Base-by-base conservation (phyloP, 2,888 invertebrate genomes). In the Ophion ventricosus region DNA sequence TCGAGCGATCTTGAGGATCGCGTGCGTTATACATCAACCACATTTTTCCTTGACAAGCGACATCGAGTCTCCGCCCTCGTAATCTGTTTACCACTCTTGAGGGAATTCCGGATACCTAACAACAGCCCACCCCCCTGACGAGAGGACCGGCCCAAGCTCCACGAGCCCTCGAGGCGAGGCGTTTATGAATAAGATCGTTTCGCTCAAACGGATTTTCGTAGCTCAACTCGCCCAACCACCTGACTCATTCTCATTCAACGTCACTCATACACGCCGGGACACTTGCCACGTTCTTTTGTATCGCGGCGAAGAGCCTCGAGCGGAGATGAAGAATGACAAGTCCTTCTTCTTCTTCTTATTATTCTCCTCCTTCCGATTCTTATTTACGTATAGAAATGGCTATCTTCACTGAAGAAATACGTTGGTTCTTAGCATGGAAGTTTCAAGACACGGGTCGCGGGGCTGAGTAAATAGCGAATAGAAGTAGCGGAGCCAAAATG, bases 31-130 rank as follows among this genome's bases (percentile, higher is more conserved):
- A 64, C 74, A 29, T 69, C 82, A 57, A 49, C 57, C 49, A 70
- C 67, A 59, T 57, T 64, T 63, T 79, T 78, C 82, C 81, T 81
- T 63, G 63, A 49, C 66, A 67, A 74, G 54, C 72, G 23, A 66
- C 79, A 29, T 70, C 80, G 76, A 83, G 77, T 85, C 83, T 63
- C 78, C 87, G 82, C 79, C 87, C 87, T 87, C 78, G 87, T 90
- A 90, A 89, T 91, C 90, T 91, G 88, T 86, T 89, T 87, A 87
- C 87, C 88, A 87, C 88, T 89, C 88, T 85, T 86, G 85, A 63
- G 72, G 83, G 80, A 25, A 20, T 40, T 49, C 29, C 63, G 43
- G 67, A 67, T 80, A 72, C 81, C 74, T 59, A 83, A 84, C 87
- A 72, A 67, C 76, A n/a, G n/a, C 74, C 35, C 64, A 77, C 83